Conservation (phyloP, 2,113 vertebrate genomes). For the Oceanites oceanicus region DNA sequence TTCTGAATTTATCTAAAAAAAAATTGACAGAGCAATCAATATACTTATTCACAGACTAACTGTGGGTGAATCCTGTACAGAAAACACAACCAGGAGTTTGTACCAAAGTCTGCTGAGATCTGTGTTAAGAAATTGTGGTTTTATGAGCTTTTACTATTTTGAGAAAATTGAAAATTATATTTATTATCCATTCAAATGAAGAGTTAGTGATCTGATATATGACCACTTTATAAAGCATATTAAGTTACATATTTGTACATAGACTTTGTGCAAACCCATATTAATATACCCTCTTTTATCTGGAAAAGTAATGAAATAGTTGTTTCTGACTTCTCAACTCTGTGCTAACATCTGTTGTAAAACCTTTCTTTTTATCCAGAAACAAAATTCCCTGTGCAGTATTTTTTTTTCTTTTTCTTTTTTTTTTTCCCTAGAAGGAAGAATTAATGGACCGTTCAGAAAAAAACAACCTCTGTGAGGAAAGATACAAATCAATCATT, state of each 20-base stretch:
- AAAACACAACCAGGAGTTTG: neutral
- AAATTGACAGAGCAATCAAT: neutral
- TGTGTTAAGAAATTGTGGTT: neutral
- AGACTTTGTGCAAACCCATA: neutral
- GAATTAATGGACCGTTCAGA: constrained; percentile 14
- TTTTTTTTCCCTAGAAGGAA: neutral
- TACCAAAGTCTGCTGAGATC: neutral
- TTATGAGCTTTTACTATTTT: neutral
- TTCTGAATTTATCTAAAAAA: neutral
- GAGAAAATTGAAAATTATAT: neutral
- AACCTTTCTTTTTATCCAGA: neutral
- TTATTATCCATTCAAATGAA: neutral
- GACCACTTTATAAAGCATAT: neutral
- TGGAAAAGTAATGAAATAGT: neutral
- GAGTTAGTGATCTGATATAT: neutral
- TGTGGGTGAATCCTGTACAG: neutral
- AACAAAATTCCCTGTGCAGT: neutral
- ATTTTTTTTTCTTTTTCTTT: neutral
- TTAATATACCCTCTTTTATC: neutral
- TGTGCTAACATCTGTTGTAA: neutral
- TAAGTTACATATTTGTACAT: neutral
- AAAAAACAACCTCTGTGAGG: neutral
- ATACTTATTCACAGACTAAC: neutral
- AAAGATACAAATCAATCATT: neutral
- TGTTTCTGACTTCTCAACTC: neutral